These are phyloP conservation scores for Ophioninae sp. DNA, from an alignment of 2,888 invertebrate species.

Conservation along the genomic window DNA sequence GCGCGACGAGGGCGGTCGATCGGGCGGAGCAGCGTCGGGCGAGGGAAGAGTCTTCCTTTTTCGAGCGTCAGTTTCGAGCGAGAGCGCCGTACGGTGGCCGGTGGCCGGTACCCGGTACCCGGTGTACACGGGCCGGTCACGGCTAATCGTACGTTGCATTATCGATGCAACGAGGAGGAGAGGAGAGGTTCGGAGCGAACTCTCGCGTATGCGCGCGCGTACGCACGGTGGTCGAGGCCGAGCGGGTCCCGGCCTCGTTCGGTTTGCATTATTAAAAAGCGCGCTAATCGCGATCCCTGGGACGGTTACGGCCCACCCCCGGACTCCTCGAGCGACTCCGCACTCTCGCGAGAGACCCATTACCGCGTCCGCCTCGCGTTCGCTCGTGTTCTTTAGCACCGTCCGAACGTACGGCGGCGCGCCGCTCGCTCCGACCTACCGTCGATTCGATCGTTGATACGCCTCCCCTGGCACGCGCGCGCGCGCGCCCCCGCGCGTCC, in stretches of 20 bases:
- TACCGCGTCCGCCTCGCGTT: constrained; percentile 53
- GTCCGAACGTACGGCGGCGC: constrained; percentile 5
- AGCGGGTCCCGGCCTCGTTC: constrained; percentile 70
- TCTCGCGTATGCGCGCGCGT: constrained; percentile 37
- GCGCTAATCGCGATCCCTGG: constrained; percentile 74
- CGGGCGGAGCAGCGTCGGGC: no score
- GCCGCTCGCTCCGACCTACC: constrained; percentile 4
- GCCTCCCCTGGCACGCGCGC: background rate
- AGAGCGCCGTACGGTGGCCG: constrained; percentile 20
- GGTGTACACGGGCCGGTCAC: constrained; percentile 22
- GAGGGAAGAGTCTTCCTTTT: constrained; percentile 56
- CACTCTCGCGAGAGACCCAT: constrained; percentile 60
- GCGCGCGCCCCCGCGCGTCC: background rate
- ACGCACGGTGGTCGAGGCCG: constrained; percentile 56
- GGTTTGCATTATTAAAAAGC: constrained; percentile 76
- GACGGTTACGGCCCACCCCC: constrained; percentile 53
- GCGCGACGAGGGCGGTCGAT: no score
- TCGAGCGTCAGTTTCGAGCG: constrained; percentile 12
- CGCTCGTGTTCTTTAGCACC: constrained; percentile 46
- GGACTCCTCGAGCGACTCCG: constrained; percentile 52
- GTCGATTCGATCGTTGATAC: constrained; percentile 41
- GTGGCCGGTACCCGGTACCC: background rate
- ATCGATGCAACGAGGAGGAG: no score
- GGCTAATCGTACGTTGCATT: constrained; percentile 70
- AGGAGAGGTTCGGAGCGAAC: no score